Conservation (phyloP, 2,113 vertebrate genomes). For the Kobus ellipsiprymnus region DNA sequence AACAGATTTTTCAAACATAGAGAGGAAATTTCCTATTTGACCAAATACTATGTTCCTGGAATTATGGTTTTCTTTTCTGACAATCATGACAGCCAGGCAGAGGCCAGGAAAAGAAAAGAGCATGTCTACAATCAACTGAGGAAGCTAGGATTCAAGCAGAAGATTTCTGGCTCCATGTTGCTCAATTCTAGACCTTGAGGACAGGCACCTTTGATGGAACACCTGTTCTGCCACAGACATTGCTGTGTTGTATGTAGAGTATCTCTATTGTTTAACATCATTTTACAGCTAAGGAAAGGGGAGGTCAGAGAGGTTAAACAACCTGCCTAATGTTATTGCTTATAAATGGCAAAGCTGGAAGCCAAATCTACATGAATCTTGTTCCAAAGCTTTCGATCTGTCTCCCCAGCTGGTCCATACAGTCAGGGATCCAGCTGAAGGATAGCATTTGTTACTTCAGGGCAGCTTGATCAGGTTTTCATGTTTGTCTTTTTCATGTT, state of each 20-base stretch:
- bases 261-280: not conserved
- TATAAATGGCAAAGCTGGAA: not conserved
- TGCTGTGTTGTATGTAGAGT: not conserved
- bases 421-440: not conserved
- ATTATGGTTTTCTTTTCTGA: not conserved
- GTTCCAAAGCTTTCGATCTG: not conserved
- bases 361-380: not conserved
- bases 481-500: not conserved
- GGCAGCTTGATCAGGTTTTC: not conserved
- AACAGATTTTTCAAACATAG: not conserved
- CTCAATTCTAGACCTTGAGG: not conserved
- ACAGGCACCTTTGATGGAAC: not conserved
- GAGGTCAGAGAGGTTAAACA: not conserved
- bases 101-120: not conserved
- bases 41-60: not conserved
- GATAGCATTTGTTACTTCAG: not conserved
- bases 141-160: not conserved
- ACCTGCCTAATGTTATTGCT: not conserved
- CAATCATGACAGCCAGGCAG: not conserved
- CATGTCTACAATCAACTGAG: not conserved
- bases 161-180: not conserved
- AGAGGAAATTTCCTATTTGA: not conserved
- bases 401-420: not conserved
- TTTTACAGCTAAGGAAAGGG: not conserved
- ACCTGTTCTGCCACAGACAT: accelerated